Percentiles rank a stretch among this genome's conserved stretches.
phyloP scores from a whole-genome alignment of 2,797 vertebrate genomes.

The Manis pentadactyla region DNA sequence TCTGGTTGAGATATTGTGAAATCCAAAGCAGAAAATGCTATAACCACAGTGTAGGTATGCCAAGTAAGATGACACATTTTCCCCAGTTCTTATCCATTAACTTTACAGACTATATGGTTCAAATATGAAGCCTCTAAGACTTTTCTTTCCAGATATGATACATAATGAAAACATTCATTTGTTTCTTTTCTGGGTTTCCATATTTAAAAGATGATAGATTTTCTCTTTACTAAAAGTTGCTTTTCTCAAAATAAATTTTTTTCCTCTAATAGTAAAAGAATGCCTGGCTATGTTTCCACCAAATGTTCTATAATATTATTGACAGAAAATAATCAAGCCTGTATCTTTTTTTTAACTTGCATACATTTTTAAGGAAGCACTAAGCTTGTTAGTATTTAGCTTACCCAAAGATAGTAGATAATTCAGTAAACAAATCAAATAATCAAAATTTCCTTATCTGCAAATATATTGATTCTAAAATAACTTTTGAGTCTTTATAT shows the following conservation, averaged over 20 bases:
- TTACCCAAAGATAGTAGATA: not conserved
- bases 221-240: not conserved
- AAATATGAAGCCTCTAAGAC: not conserved
- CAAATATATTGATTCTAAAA: not conserved
- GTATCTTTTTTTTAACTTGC: not conserved
- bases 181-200: not conserved
- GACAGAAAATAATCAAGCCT: not conserved
- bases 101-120: constrained; percentile 14
- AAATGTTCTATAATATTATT: not conserved
- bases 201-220: not conserved
- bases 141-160: constrained; percentile 5
- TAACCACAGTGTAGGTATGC: not conserved
- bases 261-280: constrained; percentile 25
- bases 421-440: not conserved
- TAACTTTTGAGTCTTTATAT: not conserved
- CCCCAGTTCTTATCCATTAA: not conserved
- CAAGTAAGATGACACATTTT: not conserved
- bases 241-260: not conserved
- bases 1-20: not conserved
- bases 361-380: not conserved
- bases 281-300: not conserved
- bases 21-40: not conserved
- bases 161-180: not conserved
- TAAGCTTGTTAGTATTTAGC: not conserved
- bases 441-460: not conserved